Percentiles rank a stretch among this genome's conserved stretches.
Evolutionary conservation across 2,797 vertebrate genomes (phyloP).

Genomic region (Phalloptychus januarius): DNA sequence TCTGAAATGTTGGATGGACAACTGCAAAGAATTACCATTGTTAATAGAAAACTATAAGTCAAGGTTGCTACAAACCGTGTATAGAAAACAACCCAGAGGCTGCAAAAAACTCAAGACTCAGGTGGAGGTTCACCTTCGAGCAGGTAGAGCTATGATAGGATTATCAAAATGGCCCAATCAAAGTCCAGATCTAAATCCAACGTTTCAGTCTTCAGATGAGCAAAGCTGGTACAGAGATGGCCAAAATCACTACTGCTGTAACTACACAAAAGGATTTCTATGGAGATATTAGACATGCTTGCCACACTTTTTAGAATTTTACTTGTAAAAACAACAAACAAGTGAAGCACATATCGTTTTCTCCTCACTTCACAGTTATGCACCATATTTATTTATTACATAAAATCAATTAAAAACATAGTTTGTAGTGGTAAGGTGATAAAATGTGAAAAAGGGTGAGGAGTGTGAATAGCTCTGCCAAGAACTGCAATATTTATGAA

Average conservation of each 20-base stretch:
- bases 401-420: not conserved
- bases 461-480: not conserved
- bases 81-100: not conserved
- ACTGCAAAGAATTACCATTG: not conserved
- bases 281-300: not conserved
- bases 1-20: not conserved
- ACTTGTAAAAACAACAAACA: not conserved
- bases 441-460: not conserved
- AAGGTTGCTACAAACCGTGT: not conserved
- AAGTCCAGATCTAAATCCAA: not conserved
- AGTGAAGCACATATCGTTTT: not conserved
- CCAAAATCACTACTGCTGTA: not conserved
- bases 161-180: not conserved
- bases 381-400: not conserved
- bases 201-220: not conserved
- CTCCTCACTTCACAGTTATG: not conserved
- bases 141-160: not conserved
- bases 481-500: not conserved
- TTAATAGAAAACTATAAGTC: not conserved
- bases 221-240: not conserved
- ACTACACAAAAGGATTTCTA: not conserved
- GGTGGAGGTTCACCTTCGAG: not conserved
- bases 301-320: not conserved
- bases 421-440: not conserved
- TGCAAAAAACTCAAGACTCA: not conserved